These are phyloP conservation scores for Drosophila kanapiae DNA, from an alignment of 1,140 invertebrate genomes.

Conservation along the genomic window DNA sequence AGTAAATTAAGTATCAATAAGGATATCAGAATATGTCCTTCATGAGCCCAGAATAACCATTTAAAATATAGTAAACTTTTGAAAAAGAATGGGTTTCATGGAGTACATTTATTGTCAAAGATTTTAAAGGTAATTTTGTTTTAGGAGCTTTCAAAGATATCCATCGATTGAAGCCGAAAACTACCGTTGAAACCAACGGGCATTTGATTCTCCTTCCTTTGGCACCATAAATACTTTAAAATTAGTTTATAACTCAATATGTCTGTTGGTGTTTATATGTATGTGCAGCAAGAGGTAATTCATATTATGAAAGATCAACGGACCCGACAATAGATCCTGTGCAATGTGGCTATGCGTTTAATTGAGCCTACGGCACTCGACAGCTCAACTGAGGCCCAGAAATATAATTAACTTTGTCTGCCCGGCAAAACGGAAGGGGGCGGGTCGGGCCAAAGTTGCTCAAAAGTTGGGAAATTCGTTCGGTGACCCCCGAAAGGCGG, in stretches of 20 bases:
- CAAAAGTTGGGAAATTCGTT: slow-evolving; percentile 55
- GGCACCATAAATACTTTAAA: neutral
- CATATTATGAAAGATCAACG: neutral
- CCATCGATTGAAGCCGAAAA: too few species aligned
- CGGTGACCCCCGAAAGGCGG: slow-evolving; percentile 34
- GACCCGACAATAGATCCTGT: slow-evolving; percentile 22
- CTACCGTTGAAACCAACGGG: too few species aligned
- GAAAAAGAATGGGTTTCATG: too few species aligned
- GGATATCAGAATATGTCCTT: neutral
- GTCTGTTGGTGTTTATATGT: too few species aligned
- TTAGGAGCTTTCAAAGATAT: too few species aligned
- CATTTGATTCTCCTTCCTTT: too few species aligned
- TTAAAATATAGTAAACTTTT: too few species aligned
- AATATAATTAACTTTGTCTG: slow-evolving; percentile 77
- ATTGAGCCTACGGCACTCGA: slow-evolving; percentile 53
- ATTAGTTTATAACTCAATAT: neutral
- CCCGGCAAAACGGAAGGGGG: slow-evolving; percentile 1
- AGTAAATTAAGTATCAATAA: too few species aligned
- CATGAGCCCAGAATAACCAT: neutral
- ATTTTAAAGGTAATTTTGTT: neutral
- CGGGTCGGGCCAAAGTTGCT: slow-evolving; percentile 41
- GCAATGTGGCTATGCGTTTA: slow-evolving; percentile 56
- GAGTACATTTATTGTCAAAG: neutral
- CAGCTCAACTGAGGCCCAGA: slow-evolving; percentile 49
- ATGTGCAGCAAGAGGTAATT: neutral